Percentiles rank a stretch among this genome's conserved stretches.
phyloP scores from a whole-genome alignment of 2,888 invertebrate genomes.

The Morpho deidamia region DNA sequence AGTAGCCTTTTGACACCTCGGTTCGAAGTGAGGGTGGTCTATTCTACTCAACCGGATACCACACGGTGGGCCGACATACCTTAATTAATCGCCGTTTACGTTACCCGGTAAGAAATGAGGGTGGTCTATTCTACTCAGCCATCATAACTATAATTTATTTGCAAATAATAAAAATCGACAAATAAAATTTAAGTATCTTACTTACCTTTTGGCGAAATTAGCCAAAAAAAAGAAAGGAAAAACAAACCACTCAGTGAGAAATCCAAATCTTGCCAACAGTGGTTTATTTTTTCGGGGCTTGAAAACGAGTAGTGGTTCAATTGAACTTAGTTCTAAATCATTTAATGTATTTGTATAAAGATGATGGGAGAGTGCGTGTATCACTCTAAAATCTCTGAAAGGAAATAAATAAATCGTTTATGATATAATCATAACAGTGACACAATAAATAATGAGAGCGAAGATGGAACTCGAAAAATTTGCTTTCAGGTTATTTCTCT shows the following conservation, averaged over 20 bases:
- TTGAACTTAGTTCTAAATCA: conserved; percentile 84
- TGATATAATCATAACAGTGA: neutral
- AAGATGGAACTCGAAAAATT: no score
- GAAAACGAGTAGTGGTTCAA: conserved; percentile 84
- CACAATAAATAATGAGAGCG: no score
- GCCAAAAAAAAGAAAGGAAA: conserved; percentile 56
- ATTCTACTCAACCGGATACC: no score
- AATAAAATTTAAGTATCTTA: conserved; percentile 3
- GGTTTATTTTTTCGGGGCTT: conserved; percentile 79
- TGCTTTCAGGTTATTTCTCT: no score
- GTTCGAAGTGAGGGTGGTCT: no score
- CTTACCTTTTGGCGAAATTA: conserved; percentile 63
- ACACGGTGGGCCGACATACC: no score
- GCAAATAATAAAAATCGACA: neutral
- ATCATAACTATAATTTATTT: no score
- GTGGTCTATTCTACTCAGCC: no score
- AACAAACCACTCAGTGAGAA: conserved; percentile 60
- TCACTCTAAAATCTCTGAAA: conserved; percentile 85
- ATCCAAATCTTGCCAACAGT: conserved; percentile 61
- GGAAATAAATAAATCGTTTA: neutral
- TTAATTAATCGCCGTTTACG: no score
- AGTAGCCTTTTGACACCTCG: no score
- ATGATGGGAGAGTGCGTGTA: conserved; percentile 89
- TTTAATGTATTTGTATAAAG: conserved; percentile 86
- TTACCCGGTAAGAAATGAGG: no score